Evolutionary conservation across 2,888 invertebrate genomes (phyloP), one percentile per base, ranked within the genome.

Genomic region (Diachrysia chrysitis): DNA sequence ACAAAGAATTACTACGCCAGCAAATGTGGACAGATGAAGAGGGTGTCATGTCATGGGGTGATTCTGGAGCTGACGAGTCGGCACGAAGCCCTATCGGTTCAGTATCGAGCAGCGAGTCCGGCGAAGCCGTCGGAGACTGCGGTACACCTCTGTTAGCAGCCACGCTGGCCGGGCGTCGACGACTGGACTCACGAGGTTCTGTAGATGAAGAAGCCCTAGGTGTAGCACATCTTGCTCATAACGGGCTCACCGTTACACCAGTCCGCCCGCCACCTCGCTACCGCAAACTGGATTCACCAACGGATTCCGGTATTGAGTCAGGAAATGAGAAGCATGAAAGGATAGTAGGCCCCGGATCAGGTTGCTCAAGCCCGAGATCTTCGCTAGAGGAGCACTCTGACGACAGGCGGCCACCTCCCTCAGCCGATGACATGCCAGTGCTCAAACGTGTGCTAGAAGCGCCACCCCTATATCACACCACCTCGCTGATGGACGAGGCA

Each of bases 241-340:
- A 97, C 79, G 97, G 97, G 53, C 95, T 97, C 83, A 97, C 97
- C 74, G 97, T 97, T 73, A 97, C 97, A 42, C 97, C 97, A 59
- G 97, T 97, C 75, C 93, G 96, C 59, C 95, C 96, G 51, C 95
- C 96, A 79, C 96, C 96, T 69, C 96, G 98, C 66, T 98, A 97
- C 90, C 96, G 98, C 79, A 98, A 98, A 89, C 95, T 98, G 64
- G 98, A 98, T 87, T 98, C 98, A 14, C 98, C 98, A 32, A 98
- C 98, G 76, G 99, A 99, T 92, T 98, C 98, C 62, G 99, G 98
- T 58, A 98, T 99, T 87, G 99, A 99, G 90, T 98, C 98, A 10
- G 98, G 98, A 46, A 98, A 98, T 71, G 98, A 98, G 90, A 98
- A 98, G 87, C 96, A 97, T 71, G 98, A 98, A 89, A 96, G 97